Base-by-base conservation (phyloP, 2,888 invertebrate species). In the Chrysopilus asiliformis region DNA sequence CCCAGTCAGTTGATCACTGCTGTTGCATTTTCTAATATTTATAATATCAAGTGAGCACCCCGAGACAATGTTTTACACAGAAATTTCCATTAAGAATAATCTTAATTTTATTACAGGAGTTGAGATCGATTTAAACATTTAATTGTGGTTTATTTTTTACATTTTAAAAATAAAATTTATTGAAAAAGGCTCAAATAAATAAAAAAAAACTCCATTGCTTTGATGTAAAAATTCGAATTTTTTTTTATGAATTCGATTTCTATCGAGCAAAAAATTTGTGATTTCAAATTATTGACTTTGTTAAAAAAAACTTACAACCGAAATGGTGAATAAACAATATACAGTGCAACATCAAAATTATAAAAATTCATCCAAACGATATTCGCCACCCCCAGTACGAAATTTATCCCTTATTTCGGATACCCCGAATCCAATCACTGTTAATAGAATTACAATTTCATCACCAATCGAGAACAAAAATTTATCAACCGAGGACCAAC, bases 291-390 rank as follows among this genome's bases (percentile, higher is more conserved):
- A 27, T 10, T 12, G 27, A 12, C 12, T 8, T 12, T 6, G 7
- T 8, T 10, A 22, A 22, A 8, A 22, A 7, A 15, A 29, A 10
- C 12, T 7, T 13, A 10, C 17, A 31, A 5, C 10, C 22, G 33
- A 22, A n/a, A 42, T 42, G 42, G 40, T 42, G 16, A 42, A 42
- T 26, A 42, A 42, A 31, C 40, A 40, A 18, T 42, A 42, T 27
- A 35, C 39, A 10, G 29, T 42, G 7, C 42, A 42, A 24, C 30
- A 35, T 32, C 32, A 39, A 19, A 39, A 34, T 14, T 22, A 30
- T 19, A 22, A 31, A 25, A 22, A 22, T 10, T 8, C 17, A 7
- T 27, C 24, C 4, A 34, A 40, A 6, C 20, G 32, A 24, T 38
- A 29, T 33, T 39, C 38, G 20, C 39, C 42, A 32, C 39, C 42